A percentile compares a stretch with the other conserved stretches of the same genome.
Evolutionary conservation across 1,140 invertebrate species (phyloP).

Genomic region (Drosophila simulans): DNA sequence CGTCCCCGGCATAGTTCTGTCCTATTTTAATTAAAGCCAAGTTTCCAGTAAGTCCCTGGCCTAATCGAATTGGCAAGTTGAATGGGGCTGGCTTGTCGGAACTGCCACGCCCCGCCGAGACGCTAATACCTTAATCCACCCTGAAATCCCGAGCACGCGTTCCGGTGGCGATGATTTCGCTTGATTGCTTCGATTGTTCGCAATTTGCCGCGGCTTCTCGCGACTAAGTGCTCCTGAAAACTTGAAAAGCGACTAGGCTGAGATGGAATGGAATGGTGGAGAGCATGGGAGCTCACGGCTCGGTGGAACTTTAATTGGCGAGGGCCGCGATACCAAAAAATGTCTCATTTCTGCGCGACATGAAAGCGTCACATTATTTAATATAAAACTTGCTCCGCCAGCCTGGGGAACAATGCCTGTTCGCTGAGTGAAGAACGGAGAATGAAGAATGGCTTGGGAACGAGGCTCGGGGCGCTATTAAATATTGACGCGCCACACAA

Average conservation of each 20-base stretch:
- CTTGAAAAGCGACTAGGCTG: conserved; percentile 43
- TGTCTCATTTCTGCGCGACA: conserved; percentile 38
- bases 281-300: conserved; percentile 23
- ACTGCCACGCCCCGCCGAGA: conserved; percentile 36
- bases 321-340: conserved; percentile 8
- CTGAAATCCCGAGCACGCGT: conserved; percentile 65
- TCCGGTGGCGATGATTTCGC: conserved; percentile 68
- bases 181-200: conserved; percentile 82
- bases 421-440: not conserved
- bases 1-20: conserved; percentile 27
- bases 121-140: conserved; percentile 62
- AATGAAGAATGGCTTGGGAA: conserved; percentile 15
- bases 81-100: conserved; percentile 17
- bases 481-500: conserved; percentile 76
- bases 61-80: conserved; percentile 69
- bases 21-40: conserved; percentile 54
- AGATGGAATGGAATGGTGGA: conserved; percentile 25
- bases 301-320: conserved; percentile 46
- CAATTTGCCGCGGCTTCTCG: conserved; percentile 35
- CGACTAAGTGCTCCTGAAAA: conserved; percentile 41
- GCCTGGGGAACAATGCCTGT: conserved; percentile 41
- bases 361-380: conserved; percentile 60
- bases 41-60: conserved; percentile 23
- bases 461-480: conserved; percentile 60
- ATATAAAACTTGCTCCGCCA: conserved; percentile 51